Base-by-base conservation (phyloP, 1,140 invertebrate genomes). In the Paraescarpia echinospica region DNA sequence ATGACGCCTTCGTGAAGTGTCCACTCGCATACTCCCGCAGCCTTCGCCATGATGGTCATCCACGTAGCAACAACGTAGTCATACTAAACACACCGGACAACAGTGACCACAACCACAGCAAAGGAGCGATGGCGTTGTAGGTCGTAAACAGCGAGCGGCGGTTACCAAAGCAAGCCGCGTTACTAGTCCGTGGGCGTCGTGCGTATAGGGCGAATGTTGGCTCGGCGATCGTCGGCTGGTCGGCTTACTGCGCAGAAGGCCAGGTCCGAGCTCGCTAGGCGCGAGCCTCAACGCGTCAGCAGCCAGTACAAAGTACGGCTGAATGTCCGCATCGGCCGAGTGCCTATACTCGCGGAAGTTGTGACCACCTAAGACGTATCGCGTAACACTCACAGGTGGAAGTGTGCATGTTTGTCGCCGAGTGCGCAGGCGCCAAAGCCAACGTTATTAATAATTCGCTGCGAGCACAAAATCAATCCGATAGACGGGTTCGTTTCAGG, bases 121-220 rank as follows among this genome's bases (percentile, higher is more conserved):
- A 77, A 27, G 59, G 59, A 31, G 59, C 59, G 14, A 41, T 12
- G 41, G 41, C 41, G 41, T 12, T 6, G 12, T 41, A 41, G 59
- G 18, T 77, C 59, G 59, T 77, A 77, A 77, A 77, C 59, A 77
- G 18, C 59, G 59, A 6, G 27, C 59, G 59, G 12, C 59, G 59
- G 59, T 77, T 77, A 77, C 59, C 59, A 77, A 77, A 77, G 59
- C 59, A 77, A 77, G 59, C 59, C 59, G 59, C 59, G 59, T 77
- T 22, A 77, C 59, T 77, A 77, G 27, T 77, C 59, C 27, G 59
- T 77, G 22, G 59, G 59, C 59, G 59, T 77, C 41, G 41, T 12
- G 41, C 12, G 12, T 31, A 18, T 77, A 77, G 2, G 4, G 59
- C 27, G 59, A 14, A 2, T 77, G 22, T 27, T 22, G 2, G 59